Percentiles rank a stretch among this genome's conserved stretches.
phyloP scores from a whole-genome alignment of 2,888 invertebrate genomes.

The Leptinotarsa juncta region DNA sequence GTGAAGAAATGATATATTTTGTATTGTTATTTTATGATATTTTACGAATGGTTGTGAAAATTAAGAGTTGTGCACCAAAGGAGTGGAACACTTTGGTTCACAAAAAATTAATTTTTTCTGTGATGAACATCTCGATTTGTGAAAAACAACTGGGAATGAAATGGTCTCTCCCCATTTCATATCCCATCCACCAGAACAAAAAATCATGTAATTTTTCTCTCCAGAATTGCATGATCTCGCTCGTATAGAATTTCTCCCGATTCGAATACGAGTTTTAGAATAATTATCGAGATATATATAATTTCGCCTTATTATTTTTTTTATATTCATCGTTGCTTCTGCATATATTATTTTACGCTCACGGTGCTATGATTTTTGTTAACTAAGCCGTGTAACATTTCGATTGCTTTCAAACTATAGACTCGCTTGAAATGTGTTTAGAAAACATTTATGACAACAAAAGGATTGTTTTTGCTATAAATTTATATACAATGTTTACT shows the following conservation, averaged over 20 bases:
- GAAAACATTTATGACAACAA: slow-evolving; percentile 45
- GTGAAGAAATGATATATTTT: slow-evolving; percentile 57
- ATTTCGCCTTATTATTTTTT: slow-evolving; percentile 49
- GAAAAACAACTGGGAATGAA: slow-evolving; percentile 24
- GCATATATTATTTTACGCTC: slow-evolving; percentile 55
- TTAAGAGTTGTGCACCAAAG: slow-evolving; percentile 52
- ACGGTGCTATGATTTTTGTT: slow-evolving; percentile 55
- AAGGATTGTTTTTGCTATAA: slow-evolving; percentile 57
- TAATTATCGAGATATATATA: slow-evolving; percentile 43
- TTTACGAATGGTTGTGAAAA: slow-evolving; percentile 60
- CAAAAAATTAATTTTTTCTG: slow-evolving; percentile 53
- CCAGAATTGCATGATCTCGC: slow-evolving; percentile 47
- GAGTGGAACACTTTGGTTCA: slow-evolving; percentile 58
- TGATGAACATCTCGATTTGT: slow-evolving; percentile 50
- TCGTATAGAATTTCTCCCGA: slow-evolving; percentile 43
- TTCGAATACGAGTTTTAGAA: slow-evolving; percentile 33
- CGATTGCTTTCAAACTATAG: slow-evolving; percentile 45
- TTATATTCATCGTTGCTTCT: slow-evolving; percentile 56
- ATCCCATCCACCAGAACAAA: slow-evolving; percentile 33
- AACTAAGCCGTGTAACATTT: slow-evolving; percentile 46
- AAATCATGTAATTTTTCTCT: slow-evolving; percentile 49
- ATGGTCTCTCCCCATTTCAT: slow-evolving; percentile 49
- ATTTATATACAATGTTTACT: slow-evolving; percentile 50
- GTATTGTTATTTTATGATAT: slow-evolving; percentile 61
- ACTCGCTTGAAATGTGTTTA: slow-evolving; percentile 45